These are phyloP conservation scores for Tuta absoluta DNA, from an alignment of 2,888 invertebrate species.

Conservation along the genomic window DNA sequence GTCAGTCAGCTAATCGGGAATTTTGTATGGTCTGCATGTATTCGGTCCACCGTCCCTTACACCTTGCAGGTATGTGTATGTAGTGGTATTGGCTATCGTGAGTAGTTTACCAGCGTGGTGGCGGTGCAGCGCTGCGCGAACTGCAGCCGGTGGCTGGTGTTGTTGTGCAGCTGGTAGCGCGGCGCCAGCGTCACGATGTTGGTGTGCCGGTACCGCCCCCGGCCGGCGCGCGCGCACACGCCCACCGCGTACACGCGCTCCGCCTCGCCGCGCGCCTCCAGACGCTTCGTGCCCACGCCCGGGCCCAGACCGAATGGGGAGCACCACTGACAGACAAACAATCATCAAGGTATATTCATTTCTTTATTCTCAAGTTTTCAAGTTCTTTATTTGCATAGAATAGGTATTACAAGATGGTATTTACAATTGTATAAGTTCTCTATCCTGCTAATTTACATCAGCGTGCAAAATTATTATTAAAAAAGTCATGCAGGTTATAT, in stretches of 20 bases:
- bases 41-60: no score
- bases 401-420: no score
- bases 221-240: conserved; percentile 92
- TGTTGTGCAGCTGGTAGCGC: conserved; percentile 95
- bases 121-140: conserved; percentile 94
- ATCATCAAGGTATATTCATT: not conserved
- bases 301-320: conserved; percentile 92
- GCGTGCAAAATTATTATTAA: no score
- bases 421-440: no score
- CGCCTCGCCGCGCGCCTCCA: conserved; percentile 70
- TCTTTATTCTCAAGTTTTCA: no score
- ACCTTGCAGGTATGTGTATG: no score
- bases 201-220: conserved; percentile 94
- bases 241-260: conserved; percentile 91
- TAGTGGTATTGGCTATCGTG: not conserved
- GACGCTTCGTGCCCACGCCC: conserved; percentile 86
- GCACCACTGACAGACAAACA: conserved; percentile 84
- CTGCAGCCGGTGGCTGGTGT: conserved; percentile 88
- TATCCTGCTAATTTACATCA: no score
- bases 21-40: no score
- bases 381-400: no score
- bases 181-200: conserved; percentile 96
- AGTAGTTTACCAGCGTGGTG: conserved; percentile 82
- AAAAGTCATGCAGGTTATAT: no score
- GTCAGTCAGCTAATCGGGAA: no score